These are phyloP conservation scores for Cistogaster globosa DNA, from an alignment of 2,888 invertebrate genomes.

Conservation along the genomic window DNA sequence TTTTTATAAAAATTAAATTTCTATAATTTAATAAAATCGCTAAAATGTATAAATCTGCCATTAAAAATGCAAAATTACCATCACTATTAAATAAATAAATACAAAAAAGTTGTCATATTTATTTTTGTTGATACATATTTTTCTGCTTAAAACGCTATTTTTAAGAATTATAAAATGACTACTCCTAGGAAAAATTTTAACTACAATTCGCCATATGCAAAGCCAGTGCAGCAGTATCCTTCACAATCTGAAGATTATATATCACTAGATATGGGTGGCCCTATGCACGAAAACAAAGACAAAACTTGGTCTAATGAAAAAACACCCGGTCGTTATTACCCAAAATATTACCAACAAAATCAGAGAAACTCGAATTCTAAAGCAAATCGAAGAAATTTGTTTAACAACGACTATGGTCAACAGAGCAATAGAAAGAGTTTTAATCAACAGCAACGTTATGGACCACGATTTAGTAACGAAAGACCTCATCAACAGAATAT, in stretches of 20 bases:
- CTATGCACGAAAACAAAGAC: not conserved
- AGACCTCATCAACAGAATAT: not conserved
- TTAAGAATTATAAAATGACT: conserved; percentile 73
- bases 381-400: conserved; percentile 31
- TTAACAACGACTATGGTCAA: conserved; percentile 34
- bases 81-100: not conserved
- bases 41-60: too few relatives aligned
- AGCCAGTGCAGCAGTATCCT: conserved; percentile 77
- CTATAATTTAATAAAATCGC: too few relatives aligned
- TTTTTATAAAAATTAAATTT: too few relatives aligned
- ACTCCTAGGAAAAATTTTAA: conserved; percentile 75
- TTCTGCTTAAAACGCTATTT: not conserved
- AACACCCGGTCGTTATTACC: conserved; percentile 26
- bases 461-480: conserved; percentile 27
- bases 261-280: conserved; percentile 77
- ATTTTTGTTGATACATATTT: conserved; percentile 31
- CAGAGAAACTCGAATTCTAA: conserved; percentile 41
- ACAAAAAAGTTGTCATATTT: not conserved
- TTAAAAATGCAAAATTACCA: not conserved
- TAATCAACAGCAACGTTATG: conserved; percentile 29
- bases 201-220: conserved; percentile 76
- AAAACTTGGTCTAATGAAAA: not conserved
- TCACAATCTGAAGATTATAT: conserved; percentile 79
- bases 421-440: conserved; percentile 23
- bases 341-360: conserved; percentile 46